Percentiles rank a stretch among this genome's conserved stretches.
phyloP scores from a whole-genome alignment of 1,140 invertebrate genomes.

The Pseudobourletiella spinata region DNA sequence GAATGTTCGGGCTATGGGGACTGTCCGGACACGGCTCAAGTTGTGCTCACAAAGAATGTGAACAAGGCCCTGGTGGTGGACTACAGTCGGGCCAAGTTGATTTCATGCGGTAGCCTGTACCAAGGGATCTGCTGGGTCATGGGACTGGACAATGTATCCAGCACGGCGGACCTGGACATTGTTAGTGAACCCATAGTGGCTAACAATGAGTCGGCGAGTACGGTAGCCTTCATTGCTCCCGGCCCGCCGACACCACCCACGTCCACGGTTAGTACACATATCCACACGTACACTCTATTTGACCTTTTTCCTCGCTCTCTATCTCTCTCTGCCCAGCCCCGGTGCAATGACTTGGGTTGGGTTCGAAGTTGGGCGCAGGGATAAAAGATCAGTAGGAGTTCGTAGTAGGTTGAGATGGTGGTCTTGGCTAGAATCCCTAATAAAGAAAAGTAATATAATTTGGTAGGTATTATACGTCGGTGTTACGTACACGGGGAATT shows the following conservation, averaged over 20 bases:
- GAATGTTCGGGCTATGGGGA: slow-evolving; percentile 73
- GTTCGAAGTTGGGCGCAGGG: too few species aligned
- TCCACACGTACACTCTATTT: too few species aligned
- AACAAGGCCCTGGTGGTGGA: slow-evolving; percentile 95
- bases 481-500: slow-evolving; percentile 85
- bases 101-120: slow-evolving; percentile 83
- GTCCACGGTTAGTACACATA: slow-evolving; percentile 41
- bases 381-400: too few species aligned
- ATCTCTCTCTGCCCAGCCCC: too few species aligned
- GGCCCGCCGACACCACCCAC: slow-evolving; percentile 75
- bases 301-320: too few species aligned
- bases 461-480: slow-evolving; percentile 89
- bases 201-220: slow-evolving; percentile 87
- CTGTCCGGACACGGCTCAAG: slow-evolving; percentile 60
- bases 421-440: too few species aligned
- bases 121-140: slow-evolving; percentile 40
- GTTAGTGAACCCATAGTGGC: slow-evolving; percentile 45
- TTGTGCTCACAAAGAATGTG: slow-evolving; percentile 73
- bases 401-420: too few species aligned
- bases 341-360: too few species aligned
- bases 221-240: slow-evolving; percentile 92
- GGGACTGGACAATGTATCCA: slow-evolving; percentile 33
- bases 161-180: slow-evolving; percentile 18
- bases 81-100: slow-evolving; percentile 77
- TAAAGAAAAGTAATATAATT: background rate